These are phyloP conservation scores for Zapornia atra DNA, from an alignment of 2,113 vertebrate species.

Conservation along the genomic window DNA sequence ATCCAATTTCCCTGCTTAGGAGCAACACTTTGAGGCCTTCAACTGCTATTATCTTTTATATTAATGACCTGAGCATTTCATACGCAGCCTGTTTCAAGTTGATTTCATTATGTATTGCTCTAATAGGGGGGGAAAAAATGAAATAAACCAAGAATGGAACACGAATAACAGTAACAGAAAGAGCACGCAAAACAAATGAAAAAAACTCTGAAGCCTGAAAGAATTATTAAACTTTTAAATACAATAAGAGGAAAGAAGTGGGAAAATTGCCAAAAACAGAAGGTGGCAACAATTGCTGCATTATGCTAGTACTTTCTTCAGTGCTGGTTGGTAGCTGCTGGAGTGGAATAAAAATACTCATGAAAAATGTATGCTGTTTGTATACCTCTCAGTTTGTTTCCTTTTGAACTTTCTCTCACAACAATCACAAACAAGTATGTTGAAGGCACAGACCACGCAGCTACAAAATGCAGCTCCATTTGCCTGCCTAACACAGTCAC, in stretches of 20 bases:
- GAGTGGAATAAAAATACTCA: conserved; percentile 24
- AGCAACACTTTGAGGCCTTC: not conserved
- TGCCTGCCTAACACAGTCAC: not conserved
- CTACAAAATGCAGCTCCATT: not conserved
- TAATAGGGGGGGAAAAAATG: not conserved
- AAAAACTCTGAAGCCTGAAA: not conserved
- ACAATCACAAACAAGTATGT: not conserved
- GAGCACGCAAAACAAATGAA: not conserved
- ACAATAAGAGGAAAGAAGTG: not conserved
- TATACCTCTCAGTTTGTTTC: not conserved
- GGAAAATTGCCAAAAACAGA: not conserved
- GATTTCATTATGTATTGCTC: not conserved
- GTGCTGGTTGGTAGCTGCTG: not conserved
- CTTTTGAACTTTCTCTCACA: conserved; percentile 16
- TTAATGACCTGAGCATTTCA: not conserved
- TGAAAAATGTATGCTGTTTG: conserved; percentile 45
- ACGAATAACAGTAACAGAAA: not conserved
- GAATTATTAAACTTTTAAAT: not conserved
- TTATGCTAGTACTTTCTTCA: not conserved
- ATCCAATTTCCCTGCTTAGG: not conserved
- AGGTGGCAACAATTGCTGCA: not conserved
- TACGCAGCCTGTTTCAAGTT: not conserved
- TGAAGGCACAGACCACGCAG: not conserved
- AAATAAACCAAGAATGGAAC: not conserved
- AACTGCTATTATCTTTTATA: not conserved